These are phyloP conservation scores for Thera britannica DNA, from an alignment of 2,888 invertebrate genomes.

Conservation along the genomic window DNA sequence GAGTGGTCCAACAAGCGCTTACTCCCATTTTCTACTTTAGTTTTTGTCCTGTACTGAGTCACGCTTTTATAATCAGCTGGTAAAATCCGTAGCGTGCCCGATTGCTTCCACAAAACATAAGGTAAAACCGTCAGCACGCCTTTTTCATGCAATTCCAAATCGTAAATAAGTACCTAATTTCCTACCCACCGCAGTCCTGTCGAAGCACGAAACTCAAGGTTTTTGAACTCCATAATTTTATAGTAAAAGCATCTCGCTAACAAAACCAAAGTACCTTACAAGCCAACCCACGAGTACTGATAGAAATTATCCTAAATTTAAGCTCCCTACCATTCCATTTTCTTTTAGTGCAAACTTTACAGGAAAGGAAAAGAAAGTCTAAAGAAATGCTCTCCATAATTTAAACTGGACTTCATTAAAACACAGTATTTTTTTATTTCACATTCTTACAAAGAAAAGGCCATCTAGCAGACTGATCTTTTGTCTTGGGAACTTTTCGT, in stretches of 20 bases:
- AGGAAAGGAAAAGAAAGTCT: neutral
- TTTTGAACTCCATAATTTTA: slow-evolving; percentile 39
- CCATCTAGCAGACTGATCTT: slow-evolving; percentile 18
- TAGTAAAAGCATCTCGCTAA: slow-evolving; percentile 33
- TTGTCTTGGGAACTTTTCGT: slow-evolving; percentile 22
- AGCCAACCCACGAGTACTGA: slow-evolving; percentile 14
- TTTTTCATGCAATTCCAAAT: slow-evolving; percentile 46
- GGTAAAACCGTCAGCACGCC: slow-evolving; percentile 38
- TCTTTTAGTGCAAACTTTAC: neutral
- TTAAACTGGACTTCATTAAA: neutral
- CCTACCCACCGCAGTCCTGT: slow-evolving; percentile 30
- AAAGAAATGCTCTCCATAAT: neutral
- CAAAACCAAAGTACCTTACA: slow-evolving; percentile 8
- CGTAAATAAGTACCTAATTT: slow-evolving; percentile 25
- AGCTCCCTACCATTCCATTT: neutral
- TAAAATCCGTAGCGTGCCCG: slow-evolving; percentile 42
- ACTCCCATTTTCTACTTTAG: too few relatives aligned
- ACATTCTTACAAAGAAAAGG: slow-evolving; percentile 16
- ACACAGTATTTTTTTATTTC: neutral
- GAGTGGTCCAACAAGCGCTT: too few relatives aligned
- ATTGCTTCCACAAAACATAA: slow-evolving; percentile 43
- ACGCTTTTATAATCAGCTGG: neutral
- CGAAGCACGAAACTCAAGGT: slow-evolving; percentile 42
- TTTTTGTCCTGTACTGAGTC: neutral
- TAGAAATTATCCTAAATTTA: slow-evolving; percentile 7